A percentile compares a stretch with the other conserved stretches of the same genome.
phyloP scores from a whole-genome alignment of 2,113 vertebrate genomes.

The Neogobius melanostomus region DNA sequence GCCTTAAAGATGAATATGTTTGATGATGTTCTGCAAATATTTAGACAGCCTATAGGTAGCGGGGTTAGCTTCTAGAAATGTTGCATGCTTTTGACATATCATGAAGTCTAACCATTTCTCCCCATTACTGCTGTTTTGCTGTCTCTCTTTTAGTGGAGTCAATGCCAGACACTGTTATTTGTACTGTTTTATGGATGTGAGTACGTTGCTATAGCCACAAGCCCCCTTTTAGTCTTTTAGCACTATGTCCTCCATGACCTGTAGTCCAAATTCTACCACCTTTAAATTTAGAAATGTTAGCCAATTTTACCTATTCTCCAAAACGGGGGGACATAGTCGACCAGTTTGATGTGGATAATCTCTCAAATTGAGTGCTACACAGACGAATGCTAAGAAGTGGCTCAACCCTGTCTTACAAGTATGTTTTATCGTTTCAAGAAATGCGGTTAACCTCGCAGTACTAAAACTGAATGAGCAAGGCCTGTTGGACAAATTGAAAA shows the following conservation, averaged over 20 bases:
- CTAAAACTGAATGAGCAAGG: slow-evolving; percentile 99
- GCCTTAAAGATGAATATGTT: slow-evolving; percentile 14
- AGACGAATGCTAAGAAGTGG: slow-evolving; percentile 87
- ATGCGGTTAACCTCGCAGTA: slow-evolving; percentile 99
- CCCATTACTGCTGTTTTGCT: slow-evolving; percentile 90
- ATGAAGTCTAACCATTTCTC: slow-evolving; percentile 86
- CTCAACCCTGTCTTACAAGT: slow-evolving; percentile 99
- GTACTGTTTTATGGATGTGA: slow-evolving; percentile 94
- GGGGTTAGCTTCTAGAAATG: slow-evolving; percentile 47
- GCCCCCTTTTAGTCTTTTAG: slow-evolving; percentile 83
- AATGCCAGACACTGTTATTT: slow-evolving; percentile 96
- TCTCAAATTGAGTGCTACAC: slow-evolving; percentile 75
- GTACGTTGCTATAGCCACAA: slow-evolving; percentile 91
- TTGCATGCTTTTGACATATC: slow-evolving; percentile 81
- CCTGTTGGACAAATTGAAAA: slow-evolving; percentile 99
- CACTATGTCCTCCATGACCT: slow-evolving; percentile 93
- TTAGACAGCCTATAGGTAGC: slow-evolving; percentile 21
- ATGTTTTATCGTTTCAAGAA: slow-evolving; percentile 99
- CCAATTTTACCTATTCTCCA: slow-evolving; percentile 68
- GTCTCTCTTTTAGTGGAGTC: slow-evolving; percentile 94
- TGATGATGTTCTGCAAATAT: slow-evolving; percentile 16
- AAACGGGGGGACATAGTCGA: slow-evolving; percentile 28
- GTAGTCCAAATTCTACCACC: slow-evolving; percentile 91
- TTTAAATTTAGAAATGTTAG: slow-evolving; percentile 78
- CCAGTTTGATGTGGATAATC: slow-evolving; percentile 30